Base-by-base conservation (phyloP, 2,888 invertebrate genomes). In the Catocala nupta region DNA sequence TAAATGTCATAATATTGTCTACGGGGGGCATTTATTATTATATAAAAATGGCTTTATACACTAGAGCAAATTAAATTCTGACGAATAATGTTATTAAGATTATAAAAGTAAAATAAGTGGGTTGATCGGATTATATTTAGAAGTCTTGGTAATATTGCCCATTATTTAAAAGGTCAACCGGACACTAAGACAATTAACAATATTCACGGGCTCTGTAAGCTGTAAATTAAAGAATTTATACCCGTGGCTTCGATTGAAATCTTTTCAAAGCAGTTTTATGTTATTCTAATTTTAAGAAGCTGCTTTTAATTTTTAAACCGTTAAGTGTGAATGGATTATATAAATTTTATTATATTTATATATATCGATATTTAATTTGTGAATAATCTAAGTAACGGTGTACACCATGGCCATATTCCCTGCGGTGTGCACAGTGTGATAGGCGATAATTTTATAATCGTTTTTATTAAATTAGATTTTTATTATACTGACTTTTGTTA, bases 1-100 rank as follows among this genome's bases (percentile, higher is more conserved):
- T 13, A 75, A 80, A 82, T 79, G 72, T 80, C 78, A 77, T 77
- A 81, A 78, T 80, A 80, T 65, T 74, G 56, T 68, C 80, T 65
- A 59, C 77, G 68, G 77, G 78, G 77, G 78, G 76, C 68, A 66
- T 61, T 61, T 61, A 63, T 49, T 63, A 63, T 68, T 70, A 45
- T 65, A 59, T 48, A 63, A 62, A 55, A 73, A 75, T 65, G 34
- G 33, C 50, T 66, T 64, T 62, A 67, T 69, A 65, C 36, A 61
- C 54, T 55, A 67, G 56, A 61, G 59, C 9, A 63, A 59, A 64
- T 67, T 63, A 62, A 48, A 48, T 6, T 52, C 52, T 60, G 59
- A 50, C 58, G 59, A 16, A 71, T 69, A 63, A 67, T 67, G 60
- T 63, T 61, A 65, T 74, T 63, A 57, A 13, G 6, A 58, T 48